Conservation (phyloP, 2,113 vertebrate genomes). For the Chloebia gouldiae region DNA sequence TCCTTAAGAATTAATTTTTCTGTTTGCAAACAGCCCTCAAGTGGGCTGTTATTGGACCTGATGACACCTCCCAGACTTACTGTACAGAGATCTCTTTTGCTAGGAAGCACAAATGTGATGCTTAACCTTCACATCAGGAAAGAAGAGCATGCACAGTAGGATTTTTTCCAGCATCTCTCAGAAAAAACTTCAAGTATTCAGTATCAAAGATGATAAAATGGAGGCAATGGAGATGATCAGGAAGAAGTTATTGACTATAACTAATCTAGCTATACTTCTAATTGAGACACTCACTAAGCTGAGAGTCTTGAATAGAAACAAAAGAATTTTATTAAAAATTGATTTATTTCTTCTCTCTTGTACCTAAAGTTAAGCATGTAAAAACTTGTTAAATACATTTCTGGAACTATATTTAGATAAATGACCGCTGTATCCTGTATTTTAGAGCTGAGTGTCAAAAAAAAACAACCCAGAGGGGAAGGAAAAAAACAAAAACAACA, state of each 20-base stretch:
- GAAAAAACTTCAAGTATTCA: background rate
- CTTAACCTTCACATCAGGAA: background rate
- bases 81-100: background rate
- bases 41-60: background rate
- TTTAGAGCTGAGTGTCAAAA: background rate
- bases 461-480: background rate
- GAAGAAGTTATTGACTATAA: background rate
- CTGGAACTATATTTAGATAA: background rate
- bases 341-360: background rate
- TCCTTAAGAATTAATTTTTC: background rate
- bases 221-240: background rate
- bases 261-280: background rate
- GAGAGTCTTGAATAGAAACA: background rate
- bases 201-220: background rate
- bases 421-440: background rate
- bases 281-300: background rate
- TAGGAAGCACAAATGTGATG: background rate
- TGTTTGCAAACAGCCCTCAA: background rate
- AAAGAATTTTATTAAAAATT: background rate
- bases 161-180: background rate
- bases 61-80: background rate
- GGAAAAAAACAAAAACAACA: background rate
- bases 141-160: background rate
- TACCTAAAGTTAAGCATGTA: background rate
- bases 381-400: background rate